Conservation (phyloP, 2,888 invertebrate genomes). For the Drosophila aldrichi region DNA sequence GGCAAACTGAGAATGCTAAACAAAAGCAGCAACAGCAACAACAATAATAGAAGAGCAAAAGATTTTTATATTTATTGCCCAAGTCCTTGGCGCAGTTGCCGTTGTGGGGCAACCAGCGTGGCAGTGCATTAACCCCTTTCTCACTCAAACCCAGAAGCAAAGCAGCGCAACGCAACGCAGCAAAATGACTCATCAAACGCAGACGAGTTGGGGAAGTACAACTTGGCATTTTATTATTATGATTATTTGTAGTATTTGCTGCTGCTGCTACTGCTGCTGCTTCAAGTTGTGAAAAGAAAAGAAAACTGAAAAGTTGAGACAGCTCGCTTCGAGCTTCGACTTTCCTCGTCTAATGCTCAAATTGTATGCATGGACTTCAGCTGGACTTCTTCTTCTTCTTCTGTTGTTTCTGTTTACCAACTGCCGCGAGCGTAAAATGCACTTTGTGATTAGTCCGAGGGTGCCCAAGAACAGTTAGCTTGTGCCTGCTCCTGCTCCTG, state of each 20-base stretch:
- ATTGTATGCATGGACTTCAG: conserved; percentile 74
- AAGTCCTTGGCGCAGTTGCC: conserved; percentile 45
- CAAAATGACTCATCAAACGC: conserved; percentile 76
- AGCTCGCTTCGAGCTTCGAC: conserved; percentile 7
- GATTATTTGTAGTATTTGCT: conserved; percentile 81
- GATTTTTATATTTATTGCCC: conserved; percentile 80
- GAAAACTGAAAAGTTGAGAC: conserved; percentile 66
- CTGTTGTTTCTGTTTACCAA: conserved; percentile 75
- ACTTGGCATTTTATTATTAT: conserved; percentile 81
- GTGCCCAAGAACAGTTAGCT: conserved; percentile 46
- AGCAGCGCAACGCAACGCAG: conserved; percentile 19
- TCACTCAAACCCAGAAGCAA: conserved; percentile 33
- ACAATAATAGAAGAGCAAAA: conserved; percentile 58
- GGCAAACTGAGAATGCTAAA: conserved; percentile 49
- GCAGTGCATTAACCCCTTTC: conserved; percentile 79
- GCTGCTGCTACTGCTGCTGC: conserved; percentile 66
- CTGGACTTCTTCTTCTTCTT: conserved; percentile 63
- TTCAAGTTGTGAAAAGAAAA: conserved; percentile 68
- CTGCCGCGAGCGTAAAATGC: conserved; percentile 79
- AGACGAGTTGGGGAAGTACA: conserved; percentile 58
- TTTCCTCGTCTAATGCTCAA: conserved; percentile 61
- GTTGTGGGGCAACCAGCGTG: conserved; percentile 19
- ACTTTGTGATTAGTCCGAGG: conserved; percentile 81
- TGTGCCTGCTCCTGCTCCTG: conserved; percentile 12
- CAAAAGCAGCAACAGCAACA: conserved; percentile 28